A percentile compares a stretch with the other conserved stretches of the same genome.
Evolutionary conservation across 2,888 invertebrate genomes (phyloP).

Genomic region (Entomobrya multifasciata): DNA sequence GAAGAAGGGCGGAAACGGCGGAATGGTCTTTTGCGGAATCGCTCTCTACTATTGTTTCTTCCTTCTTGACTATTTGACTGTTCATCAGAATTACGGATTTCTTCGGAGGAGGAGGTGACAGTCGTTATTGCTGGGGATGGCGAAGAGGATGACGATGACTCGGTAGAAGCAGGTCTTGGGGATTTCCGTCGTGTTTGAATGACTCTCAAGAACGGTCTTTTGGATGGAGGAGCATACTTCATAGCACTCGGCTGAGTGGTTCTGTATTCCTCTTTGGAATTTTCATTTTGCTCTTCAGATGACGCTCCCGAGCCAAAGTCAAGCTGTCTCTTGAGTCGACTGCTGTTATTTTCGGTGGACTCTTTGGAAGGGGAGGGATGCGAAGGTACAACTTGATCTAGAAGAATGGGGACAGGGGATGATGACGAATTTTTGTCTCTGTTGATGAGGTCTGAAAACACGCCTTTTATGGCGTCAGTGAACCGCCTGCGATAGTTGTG

Average conservation of each 20-base stretch:
- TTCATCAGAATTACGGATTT: too few species aligned
- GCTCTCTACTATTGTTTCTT: background rate
- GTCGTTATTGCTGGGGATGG: background rate
- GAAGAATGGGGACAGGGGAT: background rate
- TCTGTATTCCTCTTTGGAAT: background rate
- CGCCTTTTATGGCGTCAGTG: slow-evolving; percentile 57
- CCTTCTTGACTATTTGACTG: too few species aligned
- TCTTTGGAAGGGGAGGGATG: too few species aligned
- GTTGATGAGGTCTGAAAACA: slow-evolving; percentile 37
- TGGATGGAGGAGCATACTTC: slow-evolving; percentile 23
- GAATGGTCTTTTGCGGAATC: background rate
- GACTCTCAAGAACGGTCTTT: slow-evolving; percentile 23
- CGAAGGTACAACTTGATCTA: too few species aligned
- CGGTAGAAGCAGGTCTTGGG: background rate
- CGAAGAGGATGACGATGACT: background rate
- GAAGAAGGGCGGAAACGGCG: background rate
- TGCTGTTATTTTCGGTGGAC: slow-evolving; percentile 54
- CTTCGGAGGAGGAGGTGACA: slow-evolving; percentile 8
- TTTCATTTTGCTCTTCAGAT: slow-evolving; percentile 27
- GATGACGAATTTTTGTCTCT: slow-evolving; percentile 10
- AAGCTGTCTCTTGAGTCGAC: slow-evolving; percentile 55
- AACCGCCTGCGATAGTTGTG: slow-evolving; percentile 59
- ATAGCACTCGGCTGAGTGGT: slow-evolving; percentile 2
- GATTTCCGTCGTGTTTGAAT: background rate
- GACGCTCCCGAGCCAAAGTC: slow-evolving; percentile 58